Evolutionary conservation across 1,140 invertebrate genomes (phyloP).

Genomic region (Ganaspis sp.): DNA sequence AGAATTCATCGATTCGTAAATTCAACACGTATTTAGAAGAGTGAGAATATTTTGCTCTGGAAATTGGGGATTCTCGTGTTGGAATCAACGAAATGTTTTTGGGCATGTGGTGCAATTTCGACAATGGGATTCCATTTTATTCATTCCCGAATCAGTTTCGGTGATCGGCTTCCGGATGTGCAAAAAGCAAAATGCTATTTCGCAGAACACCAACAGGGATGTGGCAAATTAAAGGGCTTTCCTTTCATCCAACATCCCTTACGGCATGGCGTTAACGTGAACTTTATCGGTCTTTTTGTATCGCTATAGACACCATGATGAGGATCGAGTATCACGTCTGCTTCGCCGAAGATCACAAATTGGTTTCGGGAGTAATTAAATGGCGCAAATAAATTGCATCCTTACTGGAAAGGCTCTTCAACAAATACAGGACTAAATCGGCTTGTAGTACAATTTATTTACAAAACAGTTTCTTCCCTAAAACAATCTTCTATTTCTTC

Average conservation of each 20-base stretch:
- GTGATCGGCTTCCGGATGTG: constrained; percentile 8
- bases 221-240: constrained; percentile 13
- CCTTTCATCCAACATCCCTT: constrained; percentile 12
- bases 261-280: constrained; percentile 12
- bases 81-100: constrained; percentile 3
- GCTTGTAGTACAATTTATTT: too few species aligned
- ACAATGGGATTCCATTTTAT: constrained; percentile 13
- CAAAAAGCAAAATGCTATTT: constrained; percentile 14
- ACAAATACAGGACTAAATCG: not conserved
- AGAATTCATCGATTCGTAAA: not conserved
- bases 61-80: not conserved
- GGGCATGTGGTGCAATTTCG: constrained; percentile 12
- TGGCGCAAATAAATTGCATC: constrained; percentile 13
- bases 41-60: not conserved
- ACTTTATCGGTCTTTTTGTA: constrained; percentile 14
- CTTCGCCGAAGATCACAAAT: constrained; percentile 1
- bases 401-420: not conserved
- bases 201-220: constrained; percentile 12
- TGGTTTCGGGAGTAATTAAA: not conserved
- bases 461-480: too few species aligned
- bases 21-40: not conserved
- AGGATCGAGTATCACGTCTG: constrained; percentile 8
- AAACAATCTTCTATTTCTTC: too few species aligned
- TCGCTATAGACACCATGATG: not conserved
- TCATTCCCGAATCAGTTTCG: constrained; percentile 12